Conservation (phyloP, 2,113 vertebrate species). For the Peucedramus taeniatus region DNA sequence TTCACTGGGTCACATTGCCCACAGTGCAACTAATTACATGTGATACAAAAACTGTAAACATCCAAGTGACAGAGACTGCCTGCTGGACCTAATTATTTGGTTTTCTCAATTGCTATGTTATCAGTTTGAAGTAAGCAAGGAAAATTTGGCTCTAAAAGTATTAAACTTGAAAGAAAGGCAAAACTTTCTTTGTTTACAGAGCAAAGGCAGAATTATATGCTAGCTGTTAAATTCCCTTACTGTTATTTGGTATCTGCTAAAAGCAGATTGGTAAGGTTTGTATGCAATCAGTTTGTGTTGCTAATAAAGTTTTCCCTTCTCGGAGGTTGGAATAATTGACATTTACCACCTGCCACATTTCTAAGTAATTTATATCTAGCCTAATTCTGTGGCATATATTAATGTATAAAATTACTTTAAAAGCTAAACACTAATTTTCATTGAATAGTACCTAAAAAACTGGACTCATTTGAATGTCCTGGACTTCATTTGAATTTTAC, state of each 20-base stretch:
- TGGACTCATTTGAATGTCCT: not conserved
- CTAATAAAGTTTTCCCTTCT: not conserved
- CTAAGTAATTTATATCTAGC: not conserved
- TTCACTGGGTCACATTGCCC: not conserved
- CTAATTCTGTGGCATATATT: not conserved
- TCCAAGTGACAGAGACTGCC: not conserved
- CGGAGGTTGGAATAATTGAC: not conserved
- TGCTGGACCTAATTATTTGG: not conserved
- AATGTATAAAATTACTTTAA: not conserved
- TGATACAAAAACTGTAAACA: not conserved
- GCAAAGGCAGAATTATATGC: not conserved
- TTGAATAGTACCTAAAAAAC: not conserved
- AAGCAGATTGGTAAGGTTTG: not conserved
- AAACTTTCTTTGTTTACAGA: not conserved
- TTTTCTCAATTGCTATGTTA: not conserved
- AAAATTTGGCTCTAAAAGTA: not conserved
- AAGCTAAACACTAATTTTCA: not conserved
- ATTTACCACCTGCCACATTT: not conserved
- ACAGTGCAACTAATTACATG: not conserved
- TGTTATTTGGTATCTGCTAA: not conserved
- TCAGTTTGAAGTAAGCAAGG: not conserved
- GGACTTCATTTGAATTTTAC: not conserved
- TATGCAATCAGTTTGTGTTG: not conserved
- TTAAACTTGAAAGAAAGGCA: not conserved
- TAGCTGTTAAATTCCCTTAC: not conserved